Evolutionary conservation across 2,113 vertebrate species (phyloP), one percentile per base, ranked within the genome.

Genomic region (Gopherus evgoodei): DNA sequence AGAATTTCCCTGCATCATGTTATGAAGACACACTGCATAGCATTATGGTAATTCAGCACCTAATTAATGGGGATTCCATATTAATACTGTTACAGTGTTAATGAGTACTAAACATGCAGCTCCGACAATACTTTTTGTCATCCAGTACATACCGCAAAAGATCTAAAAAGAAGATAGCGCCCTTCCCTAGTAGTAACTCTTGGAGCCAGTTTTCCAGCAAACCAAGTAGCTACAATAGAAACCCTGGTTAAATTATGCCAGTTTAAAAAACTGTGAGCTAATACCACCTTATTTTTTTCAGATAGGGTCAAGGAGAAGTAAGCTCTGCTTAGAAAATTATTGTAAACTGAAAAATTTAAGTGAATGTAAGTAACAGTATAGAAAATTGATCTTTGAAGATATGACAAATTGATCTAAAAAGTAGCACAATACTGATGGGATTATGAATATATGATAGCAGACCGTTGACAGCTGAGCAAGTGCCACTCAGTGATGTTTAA

Each of bases 391-490:
- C 72, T 92, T 49, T 86, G 24, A 19, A 89, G 22, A 10, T 90
- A 91, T 62, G 81, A 62, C 2, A 75, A 35, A 53, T 0, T 95
- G 78, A 94, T 44, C 81, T 81, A 90, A 44, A 88, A 57, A 95
- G 31, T 59, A 12, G 22, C 17, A 7, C 79, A 49, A 87, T 19
- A 86, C 42, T 4, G 47, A 80, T 12, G 44, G 38, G 29, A 83
- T 47, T 86, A 89, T 25, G 89, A 84, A 42, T n/a, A 92, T 38
- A 27, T 0, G 0, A 8, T 21, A 59, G 42, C 52, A 53, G 69
- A 31, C 22, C 84, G 53, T 35, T 72, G 75, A 94, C 91, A 86
- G 59, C 13, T 78, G 91, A 94, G 56, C 24, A 93, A 94, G 81
- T 3, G 44, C 75, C 38, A 91, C 6, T 72, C n/a, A 54, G 31